Percentiles rank a stretch among this genome's conserved stretches.
phyloP scores from a whole-genome alignment of 23 tunicate species.

The Clavelina lepadiformis region DNA sequence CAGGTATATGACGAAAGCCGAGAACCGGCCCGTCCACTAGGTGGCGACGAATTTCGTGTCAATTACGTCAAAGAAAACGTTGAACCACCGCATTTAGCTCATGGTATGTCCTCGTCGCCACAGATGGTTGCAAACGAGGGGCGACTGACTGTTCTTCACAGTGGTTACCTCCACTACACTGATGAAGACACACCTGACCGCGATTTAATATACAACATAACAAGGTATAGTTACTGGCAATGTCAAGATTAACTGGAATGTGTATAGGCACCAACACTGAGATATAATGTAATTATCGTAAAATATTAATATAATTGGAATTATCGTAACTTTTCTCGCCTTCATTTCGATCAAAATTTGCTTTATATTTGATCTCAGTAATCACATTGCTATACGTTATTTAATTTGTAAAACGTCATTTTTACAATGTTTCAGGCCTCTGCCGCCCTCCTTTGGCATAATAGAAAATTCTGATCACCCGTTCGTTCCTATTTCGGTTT shows the following conservation, averaged over 20 bases:
- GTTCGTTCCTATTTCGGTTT: slow-evolving; percentile 72
- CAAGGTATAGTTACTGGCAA: too few species aligned
- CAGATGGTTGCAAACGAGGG: slow-evolving; percentile 67
- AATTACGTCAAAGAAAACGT: slow-evolving; percentile 43
- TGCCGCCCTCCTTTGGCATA: slow-evolving; percentile 51
- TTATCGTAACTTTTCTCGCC: neutral
- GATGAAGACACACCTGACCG: slow-evolving; percentile 89
- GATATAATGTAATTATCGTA: too few species aligned
- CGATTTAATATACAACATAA: slow-evolving; percentile 75
- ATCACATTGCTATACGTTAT: too few species aligned
- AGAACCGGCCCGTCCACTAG: slow-evolving; percentile 23
- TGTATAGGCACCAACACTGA: too few species aligned
- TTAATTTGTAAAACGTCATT: too few species aligned
- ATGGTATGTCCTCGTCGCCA: slow-evolving; percentile 44
- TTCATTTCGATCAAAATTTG: neutral
- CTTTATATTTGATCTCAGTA: too few species aligned
- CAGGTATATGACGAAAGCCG: slow-evolving; percentile 55
- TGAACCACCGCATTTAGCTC: slow-evolving; percentile 51
- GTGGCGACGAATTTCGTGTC: slow-evolving; percentile 27
- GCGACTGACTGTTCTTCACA: slow-evolving; percentile 47
- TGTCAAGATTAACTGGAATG: too few species aligned
- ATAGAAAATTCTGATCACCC: slow-evolving; percentile 85
- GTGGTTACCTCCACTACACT: slow-evolving; percentile 64
- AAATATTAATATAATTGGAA: too few species aligned
- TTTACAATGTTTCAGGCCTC: slow-evolving; percentile 50